These are phyloP conservation scores for Sycophila sp. DNA, from an alignment of 1,140 invertebrate species.

Conservation along the genomic window DNA sequence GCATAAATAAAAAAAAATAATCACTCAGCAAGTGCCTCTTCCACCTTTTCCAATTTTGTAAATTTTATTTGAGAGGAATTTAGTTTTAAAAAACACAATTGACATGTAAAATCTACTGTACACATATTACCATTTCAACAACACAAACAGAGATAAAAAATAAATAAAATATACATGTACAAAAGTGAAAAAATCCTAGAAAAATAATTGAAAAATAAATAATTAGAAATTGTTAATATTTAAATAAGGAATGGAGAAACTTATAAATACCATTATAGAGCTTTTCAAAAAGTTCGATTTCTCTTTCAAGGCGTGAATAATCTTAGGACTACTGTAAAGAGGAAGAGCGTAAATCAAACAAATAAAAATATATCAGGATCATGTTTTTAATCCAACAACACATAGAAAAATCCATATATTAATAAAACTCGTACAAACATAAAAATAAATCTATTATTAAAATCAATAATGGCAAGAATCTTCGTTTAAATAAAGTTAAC, in stretches of 20 bases:
- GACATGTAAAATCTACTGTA: no score
- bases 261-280: no score
- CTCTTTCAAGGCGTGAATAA: neutral
- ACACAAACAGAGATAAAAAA: no score
- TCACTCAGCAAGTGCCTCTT: neutral
- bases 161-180: neutral
- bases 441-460: conserved; percentile 6
- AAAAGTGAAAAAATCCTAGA: conserved; percentile 23
- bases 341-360: neutral
- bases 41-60: neutral
- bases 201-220: no score
- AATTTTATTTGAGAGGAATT: no score
- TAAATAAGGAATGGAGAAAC: no score
- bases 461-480: conserved; percentile 25
- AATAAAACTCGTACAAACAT: neutral
- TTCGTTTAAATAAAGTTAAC: neutral
- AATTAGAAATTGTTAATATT: no score
- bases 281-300: conserved; percentile 26
- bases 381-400: conserved; percentile 14
- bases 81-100: no score
- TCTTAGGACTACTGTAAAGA: neutral
- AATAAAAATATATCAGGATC: neutral
- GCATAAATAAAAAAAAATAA: conserved; percentile 45
- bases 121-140: no score
- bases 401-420: conserved; percentile 5